These are phyloP conservation scores for Parasteatoda tepidariorum DNA, from an alignment of 1,140 invertebrate genomes.

Conservation along the genomic window DNA sequence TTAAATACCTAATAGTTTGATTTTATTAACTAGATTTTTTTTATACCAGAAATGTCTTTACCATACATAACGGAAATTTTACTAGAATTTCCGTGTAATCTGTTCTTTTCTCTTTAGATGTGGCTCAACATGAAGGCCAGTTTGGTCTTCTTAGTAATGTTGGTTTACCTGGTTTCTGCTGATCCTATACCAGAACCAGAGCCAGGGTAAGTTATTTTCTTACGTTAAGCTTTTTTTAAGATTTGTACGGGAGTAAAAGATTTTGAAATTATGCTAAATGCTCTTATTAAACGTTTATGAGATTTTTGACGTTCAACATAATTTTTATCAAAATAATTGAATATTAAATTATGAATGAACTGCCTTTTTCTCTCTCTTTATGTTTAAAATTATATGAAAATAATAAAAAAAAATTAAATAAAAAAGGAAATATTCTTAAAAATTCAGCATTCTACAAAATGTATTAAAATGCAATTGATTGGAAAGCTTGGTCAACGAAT, in stretches of 20 bases:
- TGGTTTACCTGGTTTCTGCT: slow-evolving; percentile 9
- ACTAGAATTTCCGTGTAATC: too few species aligned
- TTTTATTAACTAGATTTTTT: background rate
- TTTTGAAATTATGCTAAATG: background rate
- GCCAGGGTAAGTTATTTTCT: slow-evolving; percentile 41
- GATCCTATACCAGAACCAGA: slow-evolving; percentile 38
- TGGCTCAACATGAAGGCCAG: slow-evolving; percentile 41
- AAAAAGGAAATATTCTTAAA: too few species aligned
- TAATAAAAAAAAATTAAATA: too few species aligned
- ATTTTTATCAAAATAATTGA: background rate
- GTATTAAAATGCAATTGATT: too few species aligned
- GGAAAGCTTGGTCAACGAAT: too few species aligned
- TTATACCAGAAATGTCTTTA: background rate
- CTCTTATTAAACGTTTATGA: background rate
- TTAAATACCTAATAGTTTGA: background rate
- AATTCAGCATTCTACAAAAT: too few species aligned
- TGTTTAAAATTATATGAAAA: background rate
- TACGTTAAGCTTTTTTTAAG: background rate
- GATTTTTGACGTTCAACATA: background rate
- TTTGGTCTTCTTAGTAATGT: slow-evolving; percentile 26
- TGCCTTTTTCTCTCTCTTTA: background rate
- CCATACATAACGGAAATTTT: background rate
- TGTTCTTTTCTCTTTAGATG: slow-evolving; percentile 21
- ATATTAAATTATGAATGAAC: background rate
- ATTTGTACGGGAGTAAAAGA: background rate